Conservation (phyloP, 2,113 vertebrate genomes). For the Misgurnus mizolepis region DNA sequence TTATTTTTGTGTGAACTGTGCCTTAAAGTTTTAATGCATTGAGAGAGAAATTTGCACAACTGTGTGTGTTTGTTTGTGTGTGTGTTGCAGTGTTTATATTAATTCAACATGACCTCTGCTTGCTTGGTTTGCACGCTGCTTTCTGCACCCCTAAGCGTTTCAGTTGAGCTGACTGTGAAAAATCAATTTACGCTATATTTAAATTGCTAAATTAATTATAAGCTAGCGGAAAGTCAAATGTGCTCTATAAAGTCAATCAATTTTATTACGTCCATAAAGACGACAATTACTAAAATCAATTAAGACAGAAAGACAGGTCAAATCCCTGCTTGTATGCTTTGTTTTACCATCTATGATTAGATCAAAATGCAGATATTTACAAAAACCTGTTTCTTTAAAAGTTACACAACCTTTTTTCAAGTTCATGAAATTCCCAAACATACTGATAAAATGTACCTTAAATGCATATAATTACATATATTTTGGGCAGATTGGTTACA, state of each 20-base stretch:
- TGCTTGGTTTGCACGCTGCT: background rate
- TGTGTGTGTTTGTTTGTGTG: too few species aligned
- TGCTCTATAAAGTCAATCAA: background rate
- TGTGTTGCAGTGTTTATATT: background rate
- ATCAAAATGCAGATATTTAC: too few species aligned
- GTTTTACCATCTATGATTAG: background rate
- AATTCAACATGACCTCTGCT: background rate
- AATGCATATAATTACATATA: too few species aligned
- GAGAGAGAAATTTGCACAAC: too few species aligned
- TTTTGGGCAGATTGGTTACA: too few species aligned
- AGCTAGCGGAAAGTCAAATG: conserved; percentile 4
- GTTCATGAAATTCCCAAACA: too few species aligned
- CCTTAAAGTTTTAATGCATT: too few species aligned
- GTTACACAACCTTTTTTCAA: too few species aligned
- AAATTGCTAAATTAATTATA: conserved; percentile 26
- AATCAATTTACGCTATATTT: conserved; percentile 38
- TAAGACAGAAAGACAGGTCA: background rate
- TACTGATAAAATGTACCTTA: too few species aligned
- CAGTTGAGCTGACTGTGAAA: conserved; percentile 27
- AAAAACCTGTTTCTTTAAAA: too few species aligned
- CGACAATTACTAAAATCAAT: background rate
- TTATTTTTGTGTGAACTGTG: too few species aligned
- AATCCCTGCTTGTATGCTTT: background rate
- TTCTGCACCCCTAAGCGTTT: conserved; percentile 32
- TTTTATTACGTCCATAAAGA: conserved; percentile 23